Base-by-base conservation (phyloP, 2,888 invertebrate species). In the Tachina fera region DNA sequence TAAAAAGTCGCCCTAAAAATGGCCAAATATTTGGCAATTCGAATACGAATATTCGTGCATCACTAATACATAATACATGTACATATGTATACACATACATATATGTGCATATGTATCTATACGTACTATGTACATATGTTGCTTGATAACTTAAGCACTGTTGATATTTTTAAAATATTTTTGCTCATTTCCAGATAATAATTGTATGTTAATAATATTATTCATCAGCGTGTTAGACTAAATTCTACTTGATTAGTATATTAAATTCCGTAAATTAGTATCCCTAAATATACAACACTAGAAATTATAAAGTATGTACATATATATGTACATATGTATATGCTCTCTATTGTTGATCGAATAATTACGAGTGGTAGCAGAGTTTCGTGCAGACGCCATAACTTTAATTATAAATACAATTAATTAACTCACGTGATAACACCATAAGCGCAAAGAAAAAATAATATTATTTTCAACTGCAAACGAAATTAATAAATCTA, bases 331-430 rank as follows among this genome's bases (percentile, higher is more conserved):
- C 4, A 31, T 31, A 31, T 31, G 5, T 31, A 31, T 31, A 31
- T 47, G 60, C 1, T 10, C 16, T 71, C 45, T 47, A 60, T 31
- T 75, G 19, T 43, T 63, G 22, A 45, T 56, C 31, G 22, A 56
- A 56, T 56, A 43, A 16, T 9, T 47, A 31, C 2, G 31, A 9
- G 31, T n/a, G 22, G 39, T 16, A 47, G 19, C 31, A 39, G 47
- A 31, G n/a, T 56, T 67, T 79, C 78, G 63, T 79, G 78, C 47
- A 63, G 78, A 79, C 78, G 45, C 11, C 45, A 70, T 56, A 9
- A 51, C 61, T 70, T 68, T 60, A 61, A 43, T 71, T 70, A 79
- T 70, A 61, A 71, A 70, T 71, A 51, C 70, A 78, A 43, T 61
- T 31, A 22, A 31, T 31, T 41, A 45, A 70, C 61, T 79, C 70